Evolutionary conservation across 2,113 vertebrate genomes (phyloP), one percentile per base, ranked within the genome.

Genomic region (Silurus glanis): DNA sequence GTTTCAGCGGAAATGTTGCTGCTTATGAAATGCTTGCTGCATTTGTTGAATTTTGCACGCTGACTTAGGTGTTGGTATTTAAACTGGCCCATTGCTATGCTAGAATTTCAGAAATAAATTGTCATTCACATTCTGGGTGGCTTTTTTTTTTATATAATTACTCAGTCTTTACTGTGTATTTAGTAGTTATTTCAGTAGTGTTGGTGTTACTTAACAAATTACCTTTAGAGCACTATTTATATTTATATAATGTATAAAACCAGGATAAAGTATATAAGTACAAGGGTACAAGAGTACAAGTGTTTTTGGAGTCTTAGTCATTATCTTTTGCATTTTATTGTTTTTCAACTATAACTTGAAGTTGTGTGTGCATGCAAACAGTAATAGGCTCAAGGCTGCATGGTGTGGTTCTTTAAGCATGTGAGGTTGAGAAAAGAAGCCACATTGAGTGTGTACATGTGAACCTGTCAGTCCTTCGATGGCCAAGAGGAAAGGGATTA

Each of bases 31-130:
- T 93, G 91, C 81, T 87, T 84, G 85, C 83, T 87, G 92, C 91
- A 94, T 95, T 95, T 95, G 94, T 92, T 90, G 92, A 83, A 92
- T 95, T 95, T 93, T 92, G 87, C 94, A 95, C 87, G 91, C 92
- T 89, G 94, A 92, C 93, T 94, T 94, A 95, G 37, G 88, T 87
- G 72, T 89, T 78, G 91, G 89, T 89, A 91, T 93, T 92, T 91
- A 75, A 91, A 91, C 89, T 94, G 90, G 93, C 94, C 37, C 93
- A 94, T 92, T 92, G 91, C 93, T 92, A 91, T 88, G 90, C 93
- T 94, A 93, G 92, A 91, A 94, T 95, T 95, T 94, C 92, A 93
- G 78, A 74, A 75, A 84, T 88, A 55, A 88, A 69, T 75, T 66
- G 49, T 85, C 75, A 83, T 56, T 82, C 51, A 83, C 64, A n/a